Conservation (phyloP, 2,888 invertebrate species). For the Neoitamus cyanurus region DNA sequence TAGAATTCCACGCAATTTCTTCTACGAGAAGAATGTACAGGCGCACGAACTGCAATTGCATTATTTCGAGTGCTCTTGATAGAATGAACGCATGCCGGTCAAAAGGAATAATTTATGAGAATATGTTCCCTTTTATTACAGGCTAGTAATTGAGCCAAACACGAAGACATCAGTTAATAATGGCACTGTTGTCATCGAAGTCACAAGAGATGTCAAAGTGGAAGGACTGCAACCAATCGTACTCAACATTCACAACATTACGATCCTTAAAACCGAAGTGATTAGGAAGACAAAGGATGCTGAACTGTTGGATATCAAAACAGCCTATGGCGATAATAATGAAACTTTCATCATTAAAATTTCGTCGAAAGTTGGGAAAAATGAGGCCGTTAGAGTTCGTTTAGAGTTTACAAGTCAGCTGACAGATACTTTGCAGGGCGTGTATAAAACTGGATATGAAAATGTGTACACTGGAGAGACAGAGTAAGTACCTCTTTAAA, state of each 20-base stretch:
- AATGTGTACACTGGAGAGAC: constrained; percentile 62
- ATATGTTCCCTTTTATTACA: constrained; percentile 54
- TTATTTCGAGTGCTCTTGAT: constrained; percentile 22
- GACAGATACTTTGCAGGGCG: constrained; percentile 69
- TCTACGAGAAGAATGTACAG: background rate
- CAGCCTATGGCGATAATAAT: constrained; percentile 62
- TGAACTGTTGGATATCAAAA: constrained; percentile 57
- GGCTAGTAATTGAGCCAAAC: constrained; percentile 64
- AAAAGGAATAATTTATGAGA: constrained; percentile 13
- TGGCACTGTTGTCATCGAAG: constrained; percentile 62
- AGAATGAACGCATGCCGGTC: background rate
- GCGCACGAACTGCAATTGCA: background rate
- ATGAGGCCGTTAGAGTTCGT: constrained; percentile 64
- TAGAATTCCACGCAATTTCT: constrained; percentile 14
- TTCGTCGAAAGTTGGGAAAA: constrained; percentile 38
- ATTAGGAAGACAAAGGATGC: constrained; percentile 52
- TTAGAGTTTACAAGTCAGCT: constrained; percentile 70
- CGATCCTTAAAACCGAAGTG: constrained; percentile 62
- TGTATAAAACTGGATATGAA: constrained; percentile 68
- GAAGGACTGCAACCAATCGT: constrained; percentile 62
- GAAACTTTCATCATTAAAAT: constrained; percentile 61
- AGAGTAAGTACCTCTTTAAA: constrained; percentile 61
- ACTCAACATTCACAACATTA: constrained; percentile 64
- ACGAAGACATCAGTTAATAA: constrained; percentile 60
- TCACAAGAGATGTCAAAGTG: constrained; percentile 60